A percentile compares a stretch with the other conserved stretches of the same genome.
Evolutionary conservation across 2,797 vertebrate species (phyloP).

Genomic region (Poeciliopsis paucimaculata): DNA sequence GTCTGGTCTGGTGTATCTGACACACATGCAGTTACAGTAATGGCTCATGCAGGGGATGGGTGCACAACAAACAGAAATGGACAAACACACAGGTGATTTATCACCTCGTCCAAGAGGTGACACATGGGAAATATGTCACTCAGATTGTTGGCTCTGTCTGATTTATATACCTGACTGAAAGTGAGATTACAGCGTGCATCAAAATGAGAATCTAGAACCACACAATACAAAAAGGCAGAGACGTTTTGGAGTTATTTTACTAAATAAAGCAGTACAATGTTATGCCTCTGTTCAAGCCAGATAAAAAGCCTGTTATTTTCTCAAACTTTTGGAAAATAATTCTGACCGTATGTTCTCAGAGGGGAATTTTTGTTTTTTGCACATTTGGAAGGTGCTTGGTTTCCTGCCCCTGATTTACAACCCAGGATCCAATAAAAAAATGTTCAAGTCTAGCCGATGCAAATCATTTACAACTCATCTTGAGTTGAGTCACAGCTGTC

Average conservation of each 20-base stretch:
- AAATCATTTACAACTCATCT: not conserved
- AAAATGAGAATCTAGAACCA: not conserved
- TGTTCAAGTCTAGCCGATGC: not conserved
- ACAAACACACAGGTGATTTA: slow-evolving; percentile 34
- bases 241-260: not conserved
- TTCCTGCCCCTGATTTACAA: not conserved
- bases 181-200: not conserved
- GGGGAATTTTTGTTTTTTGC: not conserved
- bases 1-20: not conserved
- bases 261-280: not conserved
- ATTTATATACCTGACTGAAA: slow-evolving; percentile 21
- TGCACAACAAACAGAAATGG: not conserved
- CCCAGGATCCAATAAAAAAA: not conserved
- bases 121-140: slow-evolving; percentile 38
- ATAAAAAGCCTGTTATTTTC: not conserved
- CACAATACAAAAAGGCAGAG: not conserved
- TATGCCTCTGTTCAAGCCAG: not conserved
- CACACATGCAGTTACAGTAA: slow-evolving; percentile 7
- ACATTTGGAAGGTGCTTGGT: not conserved
- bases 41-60: not conserved
- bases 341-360: not conserved
- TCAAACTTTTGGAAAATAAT: not conserved
- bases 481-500: not conserved
- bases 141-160: slow-evolving; percentile 19
- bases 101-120: slow-evolving; percentile 32